Evolutionary conservation across 2,888 invertebrate species (phyloP).

Genomic region (Deroplatys truncata): DNA sequence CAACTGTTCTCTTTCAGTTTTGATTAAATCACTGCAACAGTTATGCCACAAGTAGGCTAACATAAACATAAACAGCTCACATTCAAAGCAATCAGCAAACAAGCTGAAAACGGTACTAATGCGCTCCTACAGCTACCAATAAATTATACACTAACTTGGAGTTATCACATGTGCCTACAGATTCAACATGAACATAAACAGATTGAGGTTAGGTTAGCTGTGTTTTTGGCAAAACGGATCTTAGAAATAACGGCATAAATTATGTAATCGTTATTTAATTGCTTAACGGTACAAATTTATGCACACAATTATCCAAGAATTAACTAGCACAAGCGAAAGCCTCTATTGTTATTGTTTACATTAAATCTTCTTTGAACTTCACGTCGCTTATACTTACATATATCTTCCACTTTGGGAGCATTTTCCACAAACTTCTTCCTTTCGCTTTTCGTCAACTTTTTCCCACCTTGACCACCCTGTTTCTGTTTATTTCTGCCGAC

Average conservation of each 20-base stretch:
- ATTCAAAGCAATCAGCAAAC: not conserved
- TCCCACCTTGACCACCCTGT: conserved; percentile 44
- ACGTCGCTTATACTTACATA: conserved; percentile 54
- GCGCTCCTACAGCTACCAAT: not conserved
- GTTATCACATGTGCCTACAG: not conserved
- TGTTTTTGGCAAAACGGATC: not conserved
- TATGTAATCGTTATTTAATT: too few species aligned
- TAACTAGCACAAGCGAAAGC: not conserved
- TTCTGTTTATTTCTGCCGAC: conserved; percentile 60
- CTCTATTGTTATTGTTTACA: not conserved
- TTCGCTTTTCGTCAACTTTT: conserved; percentile 53
- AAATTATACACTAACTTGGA: not conserved
- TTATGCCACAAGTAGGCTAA: not conserved
- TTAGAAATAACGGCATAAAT: too few species aligned
- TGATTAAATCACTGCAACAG: not conserved
- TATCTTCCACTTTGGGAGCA: conserved; percentile 69
- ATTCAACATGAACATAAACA: not conserved
- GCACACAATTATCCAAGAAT: conserved; percentile 8
- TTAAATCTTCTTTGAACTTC: not conserved
- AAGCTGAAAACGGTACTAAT: not conserved
- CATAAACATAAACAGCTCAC: not conserved
- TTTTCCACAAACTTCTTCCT: conserved; percentile 59
- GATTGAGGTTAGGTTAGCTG: not conserved
- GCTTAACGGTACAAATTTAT: too few species aligned
- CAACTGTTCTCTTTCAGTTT: not conserved